Evolutionary conservation across 2,797 vertebrate species (phyloP), one percentile per base, ranked within the genome.

Genomic region (Picus viridis): DNA sequence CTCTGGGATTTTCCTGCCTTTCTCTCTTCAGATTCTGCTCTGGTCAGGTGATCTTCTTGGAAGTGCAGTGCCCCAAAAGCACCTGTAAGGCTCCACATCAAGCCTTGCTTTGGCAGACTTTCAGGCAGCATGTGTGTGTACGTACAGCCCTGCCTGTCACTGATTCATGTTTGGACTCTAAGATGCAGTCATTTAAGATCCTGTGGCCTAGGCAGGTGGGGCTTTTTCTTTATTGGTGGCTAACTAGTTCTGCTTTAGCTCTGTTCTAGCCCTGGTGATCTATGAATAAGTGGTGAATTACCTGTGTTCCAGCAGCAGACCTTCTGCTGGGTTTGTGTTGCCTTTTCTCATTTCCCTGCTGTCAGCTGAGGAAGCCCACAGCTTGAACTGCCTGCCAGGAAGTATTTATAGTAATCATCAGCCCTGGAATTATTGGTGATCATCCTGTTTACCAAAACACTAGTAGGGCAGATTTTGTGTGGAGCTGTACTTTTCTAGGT

Each of bases 41-140:
- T 7, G 19, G 24, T 78, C 71, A 14, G 12, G 47, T 89, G 5
- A 8, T 58, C 5, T 69, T 10, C 5, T 70, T 12, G 73, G n/a
- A 63, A 51, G 11, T 24, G 16, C 23, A 70, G 51, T 12, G 32
- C 53, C 36, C 18, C n/a, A 29, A 76, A 43, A 26, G 36, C 30
- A 7, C 2, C 4, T 23, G 2, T 65, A 18, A 29, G 15, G 19
- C 16, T 79, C 45, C 27, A 9, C 41, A 59, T 17, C 51, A 49
- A 64, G 17, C 43, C 34, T 82, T 79, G 23, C n/a, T 2, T 0
- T 34, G 4, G 20, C 45, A 57, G 54, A 16, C 20, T 57, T 85
- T 17, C 49, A 67, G 39, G 11, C 45, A 76, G 32, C 3, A 8
- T 0, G 0, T 13, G 6, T 51, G 7, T 73, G 6, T 70, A 12